These are phyloP conservation scores for Xenopus laevis DNA, from an alignment of 2,113 vertebrate genomes.

Conservation along the genomic window DNA sequence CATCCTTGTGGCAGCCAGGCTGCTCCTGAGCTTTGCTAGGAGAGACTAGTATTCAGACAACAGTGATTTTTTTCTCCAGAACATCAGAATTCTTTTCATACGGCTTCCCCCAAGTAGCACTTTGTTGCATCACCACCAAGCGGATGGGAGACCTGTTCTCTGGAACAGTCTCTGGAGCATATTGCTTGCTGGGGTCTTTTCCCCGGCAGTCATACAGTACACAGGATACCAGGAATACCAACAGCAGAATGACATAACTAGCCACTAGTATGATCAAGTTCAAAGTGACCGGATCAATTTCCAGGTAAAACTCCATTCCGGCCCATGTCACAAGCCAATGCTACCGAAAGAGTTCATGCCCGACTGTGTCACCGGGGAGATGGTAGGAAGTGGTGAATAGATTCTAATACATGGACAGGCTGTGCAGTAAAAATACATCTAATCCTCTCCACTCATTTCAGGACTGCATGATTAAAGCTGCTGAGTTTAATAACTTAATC, in stretches of 20 bases:
- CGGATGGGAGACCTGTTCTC: conserved; percentile 77
- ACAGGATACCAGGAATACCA: conserved; percentile 95
- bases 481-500: conserved; percentile 96
- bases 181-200: conserved; percentile 91
- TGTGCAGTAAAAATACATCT: conserved; percentile 78
- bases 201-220: conserved; percentile 96
- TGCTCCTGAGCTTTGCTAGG: conserved; percentile 8
- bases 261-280: conserved; percentile 91
- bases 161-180: conserved; percentile 66
- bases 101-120: conserved; percentile 65
- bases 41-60: conserved; percentile 67
- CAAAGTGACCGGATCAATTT: conserved; percentile 94
- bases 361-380: not conserved
- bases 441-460: conserved; percentile 74
- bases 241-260: conserved; percentile 90
- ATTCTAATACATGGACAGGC: conserved; percentile 62
- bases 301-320: conserved; percentile 90
- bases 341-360: not conserved
- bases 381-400: conserved; percentile 33
- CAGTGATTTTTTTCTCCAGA: conserved; percentile 79
- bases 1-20: conserved; percentile 44
- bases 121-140: conserved; percentile 86
- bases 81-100: conserved; percentile 59
- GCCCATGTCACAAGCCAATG: conserved; percentile 64
- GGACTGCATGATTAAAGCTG: conserved; percentile 80